Conservation (phyloP, 2,113 vertebrate species). For the Gobiocypris rarus region DNA sequence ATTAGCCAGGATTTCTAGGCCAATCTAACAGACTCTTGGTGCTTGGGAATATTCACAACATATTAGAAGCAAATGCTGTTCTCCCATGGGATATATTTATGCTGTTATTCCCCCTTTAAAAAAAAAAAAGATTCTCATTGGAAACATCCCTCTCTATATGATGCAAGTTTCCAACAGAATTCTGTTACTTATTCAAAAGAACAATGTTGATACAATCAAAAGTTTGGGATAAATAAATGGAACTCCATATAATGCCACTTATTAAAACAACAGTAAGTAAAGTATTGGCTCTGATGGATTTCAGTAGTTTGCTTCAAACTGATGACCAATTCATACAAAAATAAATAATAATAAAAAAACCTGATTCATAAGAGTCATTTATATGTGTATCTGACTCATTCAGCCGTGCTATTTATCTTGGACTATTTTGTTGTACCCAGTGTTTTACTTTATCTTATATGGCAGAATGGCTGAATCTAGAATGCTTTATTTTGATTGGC, state of each 20-base stretch:
- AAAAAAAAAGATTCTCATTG: neutral
- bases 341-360: too few relatives aligned
- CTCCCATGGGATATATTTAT: neutral
- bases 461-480: too few relatives aligned
- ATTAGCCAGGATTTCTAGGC: constrained; percentile 30
- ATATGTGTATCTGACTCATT: too few relatives aligned
- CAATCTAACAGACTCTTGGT: constrained; percentile 8
- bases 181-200: neutral
- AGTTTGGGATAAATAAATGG: too few relatives aligned
- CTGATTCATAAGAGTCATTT: too few relatives aligned
- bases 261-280: neutral
- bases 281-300: too few relatives aligned
- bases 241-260: neutral
- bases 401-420: too few relatives aligned
- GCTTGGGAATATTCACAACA: constrained; percentile 5
- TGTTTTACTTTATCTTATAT: too few relatives aligned
- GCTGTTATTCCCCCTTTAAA: constrained; percentile 1
- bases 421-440: too few relatives aligned
- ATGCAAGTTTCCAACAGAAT: neutral
- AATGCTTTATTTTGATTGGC: too few relatives aligned
- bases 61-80: constrained; percentile 11
- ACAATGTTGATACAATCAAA: neutral
- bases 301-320: too few relatives aligned
- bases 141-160: neutral
- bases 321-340: too few relatives aligned